Conservation (phyloP, 2,888 invertebrate genomes). For the Lottia scabra region DNA sequence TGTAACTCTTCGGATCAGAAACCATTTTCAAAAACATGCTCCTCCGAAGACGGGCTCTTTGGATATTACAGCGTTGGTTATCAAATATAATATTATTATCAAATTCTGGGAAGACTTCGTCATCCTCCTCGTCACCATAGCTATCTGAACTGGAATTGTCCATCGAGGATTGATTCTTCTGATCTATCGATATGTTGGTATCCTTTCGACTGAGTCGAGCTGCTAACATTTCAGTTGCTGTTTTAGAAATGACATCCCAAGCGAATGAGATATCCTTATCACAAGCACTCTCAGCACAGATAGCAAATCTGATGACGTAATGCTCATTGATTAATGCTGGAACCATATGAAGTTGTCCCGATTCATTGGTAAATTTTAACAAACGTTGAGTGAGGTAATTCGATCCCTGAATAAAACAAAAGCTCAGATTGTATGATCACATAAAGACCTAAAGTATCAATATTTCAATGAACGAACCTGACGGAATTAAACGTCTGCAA, state of each 20-base stretch:
- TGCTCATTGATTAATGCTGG: slow-evolving; percentile 90
- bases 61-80: slow-evolving; percentile 50
- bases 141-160: slow-evolving; percentile 18
- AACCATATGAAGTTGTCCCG: slow-evolving; percentile 96
- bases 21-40: slow-evolving; percentile 68
- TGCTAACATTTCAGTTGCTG: slow-evolving; percentile 37
- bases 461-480: too few relatives aligned
- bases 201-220: slow-evolving; percentile 15
- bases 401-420: slow-evolving; percentile 72
- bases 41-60: slow-evolving; percentile 53
- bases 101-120: slow-evolving; percentile 53
- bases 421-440: background rate
- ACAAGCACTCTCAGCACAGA: slow-evolving; percentile 89
- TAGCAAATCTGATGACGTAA: slow-evolving; percentile 94
- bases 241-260: slow-evolving; percentile 67
- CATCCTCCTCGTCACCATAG: slow-evolving; percentile 42
- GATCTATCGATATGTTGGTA: slow-evolving; percentile 20
- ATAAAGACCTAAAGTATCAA: too few relatives aligned
- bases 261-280: slow-evolving; percentile 78
- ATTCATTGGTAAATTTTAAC: slow-evolving; percentile 91
- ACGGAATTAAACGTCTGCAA: too few relatives aligned
- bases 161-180: background rate
- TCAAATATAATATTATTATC: slow-evolving; percentile 54
- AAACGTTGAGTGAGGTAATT: slow-evolving; percentile 90
- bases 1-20: slow-evolving; percentile 68